phyloP scores from a whole-genome alignment of 2,113 vertebrate species.

The Pseudolaguvia tuberculata region DNA sequence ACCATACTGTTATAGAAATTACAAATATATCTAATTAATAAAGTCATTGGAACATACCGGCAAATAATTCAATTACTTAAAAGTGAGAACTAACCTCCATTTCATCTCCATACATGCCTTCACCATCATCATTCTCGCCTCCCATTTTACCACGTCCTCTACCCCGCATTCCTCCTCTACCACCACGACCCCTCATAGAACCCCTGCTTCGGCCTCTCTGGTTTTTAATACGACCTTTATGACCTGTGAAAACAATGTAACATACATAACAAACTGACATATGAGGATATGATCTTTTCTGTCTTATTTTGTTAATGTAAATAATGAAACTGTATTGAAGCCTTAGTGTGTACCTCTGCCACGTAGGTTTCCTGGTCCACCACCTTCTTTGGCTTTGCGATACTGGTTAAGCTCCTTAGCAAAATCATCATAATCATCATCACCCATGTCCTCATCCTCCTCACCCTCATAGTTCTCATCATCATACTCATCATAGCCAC shows the following conservation, averaged over 20 bases:
- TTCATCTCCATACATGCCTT: conserved; percentile 59
- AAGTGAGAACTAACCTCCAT: conserved; percentile 60
- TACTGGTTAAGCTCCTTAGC: conserved; percentile 90
- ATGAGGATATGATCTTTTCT: not conserved
- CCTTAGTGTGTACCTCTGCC: conserved; percentile 36
- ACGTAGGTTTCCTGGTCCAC: conserved; percentile 37
- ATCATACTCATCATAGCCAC: conserved; percentile 82
- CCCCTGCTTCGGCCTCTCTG: conserved; percentile 80
- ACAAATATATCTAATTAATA: no score
- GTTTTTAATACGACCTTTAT: conserved; percentile 75
- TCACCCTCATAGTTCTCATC: conserved; percentile 82
- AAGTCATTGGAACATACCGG: not conserved
- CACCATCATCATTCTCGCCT: conserved; percentile 58
- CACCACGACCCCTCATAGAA: conserved; percentile 72
- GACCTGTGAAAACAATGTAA: conserved; percentile 64
- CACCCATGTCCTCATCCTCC: conserved; percentile 80
- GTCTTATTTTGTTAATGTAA: not conserved
- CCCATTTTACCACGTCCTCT: conserved; percentile 49
- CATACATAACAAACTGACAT: not conserved
- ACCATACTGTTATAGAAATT: conserved; percentile 65
- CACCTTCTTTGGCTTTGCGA: conserved; percentile 83
- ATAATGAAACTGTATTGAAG: not conserved
- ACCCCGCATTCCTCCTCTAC: conserved; percentile 60
- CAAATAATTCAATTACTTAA: not conserved
- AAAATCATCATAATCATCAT: conserved; percentile 88